phyloP scores from a whole-genome alignment of 2,888 invertebrate genomes.

The Dasypolia templi region DNA sequence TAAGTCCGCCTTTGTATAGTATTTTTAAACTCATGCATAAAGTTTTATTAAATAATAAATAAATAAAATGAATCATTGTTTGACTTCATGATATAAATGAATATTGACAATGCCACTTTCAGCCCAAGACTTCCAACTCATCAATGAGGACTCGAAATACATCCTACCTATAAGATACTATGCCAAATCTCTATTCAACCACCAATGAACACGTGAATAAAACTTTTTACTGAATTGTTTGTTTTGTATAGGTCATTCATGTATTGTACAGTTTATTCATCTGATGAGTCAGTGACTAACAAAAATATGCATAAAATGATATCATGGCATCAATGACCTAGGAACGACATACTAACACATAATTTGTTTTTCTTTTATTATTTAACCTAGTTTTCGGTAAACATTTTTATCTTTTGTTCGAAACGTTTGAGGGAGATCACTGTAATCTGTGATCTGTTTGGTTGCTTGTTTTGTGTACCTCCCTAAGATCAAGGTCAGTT shows the following conservation, averaged over 20 bases:
- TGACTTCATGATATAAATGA: neutral
- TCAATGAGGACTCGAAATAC: neutral
- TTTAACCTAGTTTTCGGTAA: neutral
- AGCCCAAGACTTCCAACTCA: neutral
- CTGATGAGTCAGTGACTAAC: constrained; percentile 3
- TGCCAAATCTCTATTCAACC: neutral
- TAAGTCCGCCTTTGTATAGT: too few relatives aligned
- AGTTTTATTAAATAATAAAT: too few relatives aligned
- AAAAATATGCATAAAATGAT: constrained; percentile 4
- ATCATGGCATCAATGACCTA: constrained; percentile 12
- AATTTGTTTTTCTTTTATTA: constrained; percentile 1
- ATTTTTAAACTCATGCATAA: too few relatives aligned
- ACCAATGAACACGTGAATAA: constrained; percentile 18
- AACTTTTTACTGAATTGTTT: constrained; percentile 20
- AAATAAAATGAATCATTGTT: too few relatives aligned
- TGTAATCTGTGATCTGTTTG: neutral
- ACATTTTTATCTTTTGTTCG: constrained; percentile 12
- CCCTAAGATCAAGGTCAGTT: constrained; percentile 19
- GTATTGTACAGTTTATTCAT: constrained; percentile 42
- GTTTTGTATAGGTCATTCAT: constrained; percentile 23
- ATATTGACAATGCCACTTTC: neutral
- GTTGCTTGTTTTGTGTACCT: neutral
- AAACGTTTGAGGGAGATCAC: neutral
- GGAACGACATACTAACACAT: neutral
- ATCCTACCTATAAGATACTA: neutral